These are phyloP conservation scores for Sturnira hondurensis DNA, from an alignment of 2,113 vertebrate genomes.

Conservation along the genomic window DNA sequence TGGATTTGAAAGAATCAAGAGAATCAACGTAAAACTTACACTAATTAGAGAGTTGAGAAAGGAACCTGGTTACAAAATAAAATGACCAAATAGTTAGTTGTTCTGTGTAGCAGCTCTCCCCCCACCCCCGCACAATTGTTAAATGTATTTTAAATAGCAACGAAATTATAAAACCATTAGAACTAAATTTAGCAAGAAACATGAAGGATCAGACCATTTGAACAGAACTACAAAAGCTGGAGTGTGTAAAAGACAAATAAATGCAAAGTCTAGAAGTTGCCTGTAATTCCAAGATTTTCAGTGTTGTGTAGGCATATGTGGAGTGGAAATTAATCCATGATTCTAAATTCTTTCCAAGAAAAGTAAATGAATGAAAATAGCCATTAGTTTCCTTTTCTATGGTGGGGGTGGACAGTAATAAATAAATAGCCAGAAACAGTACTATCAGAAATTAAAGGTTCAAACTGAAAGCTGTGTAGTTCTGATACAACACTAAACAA, in stretches of 20 bases:
- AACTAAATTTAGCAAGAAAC: neutral
- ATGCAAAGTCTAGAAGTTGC: neutral
- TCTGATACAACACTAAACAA: neutral
- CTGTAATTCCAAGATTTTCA: neutral
- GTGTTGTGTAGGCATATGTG: neutral
- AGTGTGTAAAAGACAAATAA: neutral
- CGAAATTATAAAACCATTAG: neutral
- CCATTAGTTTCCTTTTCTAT: neutral
- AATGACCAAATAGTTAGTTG: neutral
- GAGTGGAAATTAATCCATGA: neutral
- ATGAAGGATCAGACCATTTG: neutral
- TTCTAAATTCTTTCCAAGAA: neutral
- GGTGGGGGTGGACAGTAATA: too few species aligned
- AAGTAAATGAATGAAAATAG: neutral
- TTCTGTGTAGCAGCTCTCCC: neutral
- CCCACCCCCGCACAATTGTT: too few species aligned
- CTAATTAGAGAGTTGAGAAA: neutral
- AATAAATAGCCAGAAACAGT: neutral
- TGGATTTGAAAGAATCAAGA: neutral
- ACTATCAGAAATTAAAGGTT: neutral
- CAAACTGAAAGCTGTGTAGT: neutral
- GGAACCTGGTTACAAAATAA: neutral
- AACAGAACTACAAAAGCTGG: neutral
- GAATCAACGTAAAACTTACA: neutral
- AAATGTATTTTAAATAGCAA: neutral